Evolutionary conservation across 2,888 invertebrate genomes (phyloP), one percentile per base, ranked within the genome.

Genomic region (Didymodactylos carnosus): DNA sequence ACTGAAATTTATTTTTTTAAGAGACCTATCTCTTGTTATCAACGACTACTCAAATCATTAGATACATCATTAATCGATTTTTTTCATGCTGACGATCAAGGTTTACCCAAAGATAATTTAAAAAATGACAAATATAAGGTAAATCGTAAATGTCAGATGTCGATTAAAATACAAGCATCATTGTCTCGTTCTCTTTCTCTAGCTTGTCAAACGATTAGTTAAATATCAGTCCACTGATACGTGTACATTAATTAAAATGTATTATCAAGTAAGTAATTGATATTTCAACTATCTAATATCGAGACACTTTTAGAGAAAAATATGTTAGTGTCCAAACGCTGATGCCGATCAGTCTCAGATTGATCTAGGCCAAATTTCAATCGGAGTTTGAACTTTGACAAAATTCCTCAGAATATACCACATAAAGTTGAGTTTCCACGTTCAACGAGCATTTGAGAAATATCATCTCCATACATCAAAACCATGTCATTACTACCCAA

Each of bases 171-270:
- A 39, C 29, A 74, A 13, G n/a, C n/a, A 73, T 72, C 35, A 49
- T 13, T 72, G 53, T 4, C 3, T n/a, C n/a, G n/a, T n/a, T 39
- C 73, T 62, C 3, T 73, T 53, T 70, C 39, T 72, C n/a, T 75
- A 82, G 80, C 78, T 78, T 53, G 76, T 82, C n/a, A 78, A 80
- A 75, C 80, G 88, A 79, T 84, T 91, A 76, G 86, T 92, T 80
- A 89, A 90, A 80, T 89, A 91, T 81, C 91, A 92, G 81, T 89
- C 90, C 81, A 91, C 91, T 70, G 89, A 91, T 69, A 94, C 94
- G 0, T 88, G 90, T 76, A 88, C 89, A 75, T 85, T 95, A 62
- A 88, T 94, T 73, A 91, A 91, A 79, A 87, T 90, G 71, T 95
- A 92, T 85, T 90, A 70, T 41, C 73, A 73, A 62, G 73, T 69